Base-by-base conservation (phyloP, 2,888 invertebrate genomes). In the Philaethria dido region DNA sequence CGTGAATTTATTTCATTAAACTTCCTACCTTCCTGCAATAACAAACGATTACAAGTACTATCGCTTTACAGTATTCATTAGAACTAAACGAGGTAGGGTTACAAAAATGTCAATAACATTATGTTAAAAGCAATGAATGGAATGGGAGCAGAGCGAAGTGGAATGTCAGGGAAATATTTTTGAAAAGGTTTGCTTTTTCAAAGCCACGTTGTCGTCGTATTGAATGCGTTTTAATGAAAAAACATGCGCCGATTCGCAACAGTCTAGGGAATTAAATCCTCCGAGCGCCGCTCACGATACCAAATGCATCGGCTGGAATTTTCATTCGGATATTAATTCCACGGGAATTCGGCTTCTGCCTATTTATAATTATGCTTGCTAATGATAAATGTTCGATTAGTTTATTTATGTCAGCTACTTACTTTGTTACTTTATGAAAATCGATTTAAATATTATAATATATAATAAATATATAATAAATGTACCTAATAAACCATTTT, bases 211-310 rank as follows among this genome's bases (percentile, higher is more conserved):
- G 87, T 86, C 86, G 89, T 88, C 85, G 89, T 89, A 92, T 92
- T 92, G 91, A 92, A 92, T 92, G 89, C 87, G 91, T 90, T 92
- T 92, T 92, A 92, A 92, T 92, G 92, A 92, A 92, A 92, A 92
- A 92, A 91, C 91, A 92, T 89, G 89, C 90, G 86, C 90, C 90
- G 89, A 91, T 89, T 92, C 89, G 88, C 86, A 84, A 89, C 89
- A 91, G 91, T 87, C 92, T 87, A 89, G 91, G 91, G 92, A 91
- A 92, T 92, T 92, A 91, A 91, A 90, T 85, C 85, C 88, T 82
- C 76, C 64, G 75, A 72, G 76, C 76, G 75, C 75, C 75, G 76
- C 72, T 83, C 80, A 82, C 82, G 60, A 60, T 69, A 69, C 55
- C 67, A 69, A 69, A 63, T 69, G 66, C 69, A 69, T 69, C 69